Evolutionary conservation across 37 sponge, comb jelly and placozoan species (phyloP), one percentile per base, ranked within the genome.

Genomic region (Spongilla lacustris): DNA sequence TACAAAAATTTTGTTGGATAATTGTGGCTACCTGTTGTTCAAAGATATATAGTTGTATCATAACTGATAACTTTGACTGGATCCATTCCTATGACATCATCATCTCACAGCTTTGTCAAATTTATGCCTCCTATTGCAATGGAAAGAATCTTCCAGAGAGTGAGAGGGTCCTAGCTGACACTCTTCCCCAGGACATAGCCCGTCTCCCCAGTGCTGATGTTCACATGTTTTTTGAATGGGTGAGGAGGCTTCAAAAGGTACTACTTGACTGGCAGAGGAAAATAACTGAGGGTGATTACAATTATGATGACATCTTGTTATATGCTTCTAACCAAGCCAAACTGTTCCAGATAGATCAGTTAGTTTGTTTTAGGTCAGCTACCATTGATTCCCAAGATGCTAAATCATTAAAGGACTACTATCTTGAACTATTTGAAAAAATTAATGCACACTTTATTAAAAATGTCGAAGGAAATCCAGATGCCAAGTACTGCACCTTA

Each of bases 1-100:
- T 69, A 48, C 91, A 90, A 71, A 67, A 66, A 0, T 90, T 90
- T 78, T 90, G 86, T 35, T 90, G 91, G 91, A 86, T 86, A 5
- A 69, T 90, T 30, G 70, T 90, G 11, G 81, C 91, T 41, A 50
- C 86, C 31, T 81, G 70, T 27, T 81, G 72, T 36, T 75, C 66
- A 2, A 85, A 85, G 71, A 75, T 85, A 3, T 35, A 26, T 26
- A 6, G 6, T 6, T 9, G 41, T 69, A 38, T 81, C 29, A 76
- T 71, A 8, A 25, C 79, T 11, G 79, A 78, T 8, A 32, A 3
- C 38, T 38, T 41, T 22, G 48, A 78, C 17, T 78, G 79, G 79
- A 78, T 38, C 58, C 26, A 17, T n/a, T 38, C 79, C 19, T 41
- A 78, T 36, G 69, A 86, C 66, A 50, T 11, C 27, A 24, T 90